Base-by-base conservation (phyloP, 1,140 invertebrate species). In the Hestina assimilis region DNA sequence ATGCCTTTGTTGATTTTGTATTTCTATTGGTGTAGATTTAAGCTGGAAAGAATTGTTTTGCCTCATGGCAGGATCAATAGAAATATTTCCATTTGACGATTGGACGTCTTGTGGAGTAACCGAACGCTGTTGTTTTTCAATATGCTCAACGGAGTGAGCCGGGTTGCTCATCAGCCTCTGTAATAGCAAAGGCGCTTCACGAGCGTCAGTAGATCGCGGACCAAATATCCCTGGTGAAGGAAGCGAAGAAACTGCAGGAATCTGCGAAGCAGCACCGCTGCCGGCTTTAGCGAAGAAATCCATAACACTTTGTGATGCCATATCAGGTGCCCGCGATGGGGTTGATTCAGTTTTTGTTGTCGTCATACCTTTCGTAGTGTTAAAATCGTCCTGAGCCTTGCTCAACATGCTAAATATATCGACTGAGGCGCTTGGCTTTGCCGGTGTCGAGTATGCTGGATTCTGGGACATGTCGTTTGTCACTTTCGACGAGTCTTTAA, bases 331-430 rank as follows among this genome's bases (percentile, higher is more conserved):
- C 23, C 85, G 72, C 1, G 79, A 68, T 28, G 72, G 70, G 28
- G 77, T 75, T 1, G 56, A 54, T 3, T 88, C 83, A 31, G 50
- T 66, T 55, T 84, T 84, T 31, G 68, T 80, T 0, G 63, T 59
- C 20, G 63, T 51, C 3, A 75, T 62, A 12, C 79, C 87, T 75
- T 90, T 90, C 58, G 90, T 91, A 4, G 88, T 90, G 81, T 93
- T 94, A 61, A 92, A 95, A 75, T 94, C 95, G 77, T 96, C 93
- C 78, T 97, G 95, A 3, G 96, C 96, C 86, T 95, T 96, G 54
- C 93, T 94, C n/a, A 97, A 87, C 94, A 97, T 94, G 73, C 94
- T 94, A 72, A 96, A 94, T 82, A 97, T 96, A 80, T 96, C 95
- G 3, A 95, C 92, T 54, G 75, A 69, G 8, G 69, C 76, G 51